Evolutionary conservation across 2,888 invertebrate species (phyloP), one percentile per base, ranked within the genome.

Genomic region (Thecocarcelia acutangulata): DNA sequence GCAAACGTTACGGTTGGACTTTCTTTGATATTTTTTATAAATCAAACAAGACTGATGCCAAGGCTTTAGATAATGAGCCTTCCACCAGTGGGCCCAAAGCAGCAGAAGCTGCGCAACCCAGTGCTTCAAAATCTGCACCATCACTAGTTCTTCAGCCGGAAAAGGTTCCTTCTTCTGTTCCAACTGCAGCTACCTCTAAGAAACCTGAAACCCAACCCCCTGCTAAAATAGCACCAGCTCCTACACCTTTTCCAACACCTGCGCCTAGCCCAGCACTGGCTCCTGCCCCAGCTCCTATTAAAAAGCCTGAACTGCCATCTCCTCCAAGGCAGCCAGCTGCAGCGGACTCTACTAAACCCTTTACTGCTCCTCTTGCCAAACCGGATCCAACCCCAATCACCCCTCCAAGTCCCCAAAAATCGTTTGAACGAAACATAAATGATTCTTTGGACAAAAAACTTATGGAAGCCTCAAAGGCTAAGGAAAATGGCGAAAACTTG

Each of bases 1-100:
- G 91, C 86, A 91, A 91, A 88, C 89, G 87, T 86, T 89, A 90
- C 85, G 88, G 89, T 85, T 90, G 90, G 90, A 86, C 86, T 84
- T 89, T 87, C 84, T 88, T 89, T 86, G 87, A 86, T 86, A 87
- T 89, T 85, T 89, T 90, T 84, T 87, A 87, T 84, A 84, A 86
- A 73, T 89, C 52, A 37, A 70, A 87, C 80, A 87, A 88, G 83
- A 86, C 86, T 77, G 85, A 84, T 44, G 70, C 68, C 40, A 87
- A 86, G 33, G 88, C 89, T 56, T 84, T 90, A 84, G 89, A 86
- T 12, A 84, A 84, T 46, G 85, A 85, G 63, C 75, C n/a, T n/a
- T n/a, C 84, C 42, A 74, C 81, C 17, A 68, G 59, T 46, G 33
- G 70, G 13, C n/a, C 79, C 21, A 75, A 75, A 28, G 42, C 72